Evolutionary conservation across 1,140 invertebrate genomes (phyloP).

Genomic region (Probaryconus sp.): DNA sequence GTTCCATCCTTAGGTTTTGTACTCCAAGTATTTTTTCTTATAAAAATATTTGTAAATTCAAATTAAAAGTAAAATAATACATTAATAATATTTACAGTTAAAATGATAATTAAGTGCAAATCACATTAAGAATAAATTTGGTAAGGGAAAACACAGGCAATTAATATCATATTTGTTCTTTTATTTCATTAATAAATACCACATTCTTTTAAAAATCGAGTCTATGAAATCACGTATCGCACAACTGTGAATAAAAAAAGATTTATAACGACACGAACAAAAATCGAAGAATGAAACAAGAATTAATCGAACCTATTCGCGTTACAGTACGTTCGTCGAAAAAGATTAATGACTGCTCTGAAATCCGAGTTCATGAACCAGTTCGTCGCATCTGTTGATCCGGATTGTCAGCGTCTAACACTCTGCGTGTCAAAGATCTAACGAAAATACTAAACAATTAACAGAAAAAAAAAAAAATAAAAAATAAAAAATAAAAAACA

Average conservation of each 20-base stretch:
- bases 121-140: too few relatives aligned
- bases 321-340: conserved; percentile 29
- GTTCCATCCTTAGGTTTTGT: too few relatives aligned
- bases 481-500: too few relatives aligned
- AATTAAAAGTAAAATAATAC: conserved; percentile 11
- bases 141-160: background rate
- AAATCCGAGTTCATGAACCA: conserved; percentile 46
- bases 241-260: conserved; percentile 41
- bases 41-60: too few relatives aligned
- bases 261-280: background rate
- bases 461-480: background rate
- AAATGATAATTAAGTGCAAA: too few relatives aligned
- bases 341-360: conserved; percentile 51
- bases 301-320: conserved; percentile 64
- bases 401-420: conserved; percentile 38
- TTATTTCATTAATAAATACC: conserved; percentile 75
- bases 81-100: too few relatives aligned
- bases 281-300: conserved; percentile 35
- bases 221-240: conserved; percentile 57
- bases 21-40: too few relatives aligned
- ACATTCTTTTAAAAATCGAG: conserved; percentile 70
- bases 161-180: conserved; percentile 53
- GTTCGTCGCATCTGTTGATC: conserved; percentile 56
- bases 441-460: conserved; percentile 38
- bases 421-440: conserved; percentile 39